A percentile compares a stretch with the other conserved stretches of the same genome.
Evolutionary conservation across 1,140 invertebrate genomes (phyloP).

Genomic region (Ectropis grisescens): DNA sequence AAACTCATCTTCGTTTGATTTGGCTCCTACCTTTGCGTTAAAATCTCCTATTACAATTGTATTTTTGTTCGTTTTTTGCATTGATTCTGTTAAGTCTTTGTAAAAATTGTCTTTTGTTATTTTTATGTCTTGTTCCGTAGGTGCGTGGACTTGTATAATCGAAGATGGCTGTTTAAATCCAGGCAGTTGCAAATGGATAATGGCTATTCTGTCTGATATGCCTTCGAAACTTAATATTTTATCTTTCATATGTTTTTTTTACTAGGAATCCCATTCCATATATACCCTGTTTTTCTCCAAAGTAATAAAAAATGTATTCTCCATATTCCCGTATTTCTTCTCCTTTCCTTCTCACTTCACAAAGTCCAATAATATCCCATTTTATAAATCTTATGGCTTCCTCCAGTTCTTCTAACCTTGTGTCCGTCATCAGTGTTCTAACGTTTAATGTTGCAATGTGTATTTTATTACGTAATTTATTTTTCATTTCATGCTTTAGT

Average conservation of each 20-base stretch:
- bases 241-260: slow-evolving; percentile 10
- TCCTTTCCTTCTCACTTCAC: slow-evolving; percentile 15
- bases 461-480: too few species aligned
- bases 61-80: slow-evolving; percentile 8
- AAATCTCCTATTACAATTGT: slow-evolving; percentile 16
- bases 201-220: slow-evolving; percentile 15
- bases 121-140: slow-evolving; percentile 5
- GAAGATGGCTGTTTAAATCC: neutral
- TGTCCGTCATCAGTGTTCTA: slow-evolving; percentile 12
- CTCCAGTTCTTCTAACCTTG: slow-evolving; percentile 12
- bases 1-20: slow-evolving; percentile 15
- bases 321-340: slow-evolving; percentile 14
- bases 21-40: slow-evolving; percentile 14
- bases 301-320: slow-evolving; percentile 15
- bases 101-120: slow-evolving; percentile 6
- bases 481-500: slow-evolving; percentile 1
- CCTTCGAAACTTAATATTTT: slow-evolving; percentile 12
- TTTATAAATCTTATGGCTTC: slow-evolving; percentile 12
- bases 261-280: slow-evolving; percentile 17
- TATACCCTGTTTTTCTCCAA: slow-evolving; percentile 11
- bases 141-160: slow-evolving; percentile 6
- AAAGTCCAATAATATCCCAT: slow-evolving; percentile 17
- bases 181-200: slow-evolving; percentile 9
- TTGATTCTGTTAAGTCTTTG: slow-evolving; percentile 1
- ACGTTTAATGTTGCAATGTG: slow-evolving; percentile 13